A percentile compares a stretch with the other conserved stretches of the same genome.
These are phyloP conservation scores for Myotis myotis DNA, from an alignment of 2,797 vertebrate species.

Conservation along the genomic window DNA sequence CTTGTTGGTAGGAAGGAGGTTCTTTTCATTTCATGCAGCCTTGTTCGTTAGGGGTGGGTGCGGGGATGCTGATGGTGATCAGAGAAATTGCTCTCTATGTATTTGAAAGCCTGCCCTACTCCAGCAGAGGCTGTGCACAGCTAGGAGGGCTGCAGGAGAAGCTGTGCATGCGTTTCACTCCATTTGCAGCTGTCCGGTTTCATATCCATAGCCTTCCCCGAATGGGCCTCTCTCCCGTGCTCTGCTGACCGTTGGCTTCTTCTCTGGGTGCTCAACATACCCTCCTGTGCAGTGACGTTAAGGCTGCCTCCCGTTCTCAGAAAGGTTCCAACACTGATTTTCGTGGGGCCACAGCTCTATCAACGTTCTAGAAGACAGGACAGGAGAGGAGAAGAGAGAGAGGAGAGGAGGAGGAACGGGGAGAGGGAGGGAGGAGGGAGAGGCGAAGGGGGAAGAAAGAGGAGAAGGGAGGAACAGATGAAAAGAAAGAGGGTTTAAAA, in stretches of 20 bases:
- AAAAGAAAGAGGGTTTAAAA: background rate
- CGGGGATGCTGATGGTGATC: background rate
- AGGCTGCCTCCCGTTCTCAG: background rate
- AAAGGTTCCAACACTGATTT: background rate
- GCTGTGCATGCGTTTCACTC: rapidly evolving
- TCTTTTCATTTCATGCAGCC: background rate
- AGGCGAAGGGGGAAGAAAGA: background rate
- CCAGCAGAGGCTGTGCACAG: background rate
- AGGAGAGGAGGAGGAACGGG: background rate
- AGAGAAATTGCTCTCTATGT: background rate
- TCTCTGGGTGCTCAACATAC: background rate
- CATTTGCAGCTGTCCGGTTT: background rate
- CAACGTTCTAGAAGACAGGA: background rate
- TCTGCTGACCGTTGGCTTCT: background rate
- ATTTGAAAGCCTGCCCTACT: no score
- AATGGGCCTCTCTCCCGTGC: rapidly evolving
- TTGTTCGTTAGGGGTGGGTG: background rate
- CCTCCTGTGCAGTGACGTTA: background rate
- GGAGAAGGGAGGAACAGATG: no score
- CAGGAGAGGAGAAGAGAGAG: background rate
- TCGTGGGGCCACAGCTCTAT: rapidly evolving
- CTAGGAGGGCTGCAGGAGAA: background rate
- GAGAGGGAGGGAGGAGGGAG: no score
- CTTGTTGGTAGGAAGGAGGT: background rate
- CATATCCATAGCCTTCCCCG: background rate